phyloP scores from a whole-genome alignment of 2,113 vertebrate species.

The Notothenia rossii region DNA sequence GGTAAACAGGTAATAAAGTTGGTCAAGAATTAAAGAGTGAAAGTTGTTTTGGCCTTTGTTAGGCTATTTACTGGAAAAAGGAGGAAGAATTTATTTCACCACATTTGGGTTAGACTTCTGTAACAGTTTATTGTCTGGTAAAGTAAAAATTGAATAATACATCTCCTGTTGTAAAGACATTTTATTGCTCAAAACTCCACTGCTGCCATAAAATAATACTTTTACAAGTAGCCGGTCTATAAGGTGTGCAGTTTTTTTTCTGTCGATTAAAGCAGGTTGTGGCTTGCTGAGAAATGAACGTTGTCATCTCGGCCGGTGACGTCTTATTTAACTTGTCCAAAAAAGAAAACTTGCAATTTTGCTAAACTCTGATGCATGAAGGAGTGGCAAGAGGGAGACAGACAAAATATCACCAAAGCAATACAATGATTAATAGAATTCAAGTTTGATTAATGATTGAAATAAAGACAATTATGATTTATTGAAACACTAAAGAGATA shows the following conservation, averaged over 20 bases:
- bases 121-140: neutral
- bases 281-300: constrained; percentile 36
- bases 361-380: constrained; percentile 12
- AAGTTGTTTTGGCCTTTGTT: neutral
- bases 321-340: constrained; percentile 25
- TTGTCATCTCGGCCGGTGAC: constrained; percentile 28
- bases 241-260: neutral
- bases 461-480: neutral
- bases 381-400: constrained; percentile 2
- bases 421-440: neutral
- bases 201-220: neutral
- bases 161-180: neutral
- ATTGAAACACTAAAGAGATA: neutral
- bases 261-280: constrained; percentile 8
- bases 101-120: neutral
- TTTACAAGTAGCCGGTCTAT: neutral
- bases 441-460: neutral
- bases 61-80: neutral
- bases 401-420: neutral
- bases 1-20: constrained; percentile 10
- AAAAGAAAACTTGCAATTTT: constrained; percentile 19
- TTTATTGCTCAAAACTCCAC: neutral
- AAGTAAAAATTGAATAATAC: neutral
- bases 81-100: neutral
- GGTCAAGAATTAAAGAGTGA: neutral